Conservation (phyloP, 2,113 vertebrate genomes). For the Parotia lawesii region DNA sequence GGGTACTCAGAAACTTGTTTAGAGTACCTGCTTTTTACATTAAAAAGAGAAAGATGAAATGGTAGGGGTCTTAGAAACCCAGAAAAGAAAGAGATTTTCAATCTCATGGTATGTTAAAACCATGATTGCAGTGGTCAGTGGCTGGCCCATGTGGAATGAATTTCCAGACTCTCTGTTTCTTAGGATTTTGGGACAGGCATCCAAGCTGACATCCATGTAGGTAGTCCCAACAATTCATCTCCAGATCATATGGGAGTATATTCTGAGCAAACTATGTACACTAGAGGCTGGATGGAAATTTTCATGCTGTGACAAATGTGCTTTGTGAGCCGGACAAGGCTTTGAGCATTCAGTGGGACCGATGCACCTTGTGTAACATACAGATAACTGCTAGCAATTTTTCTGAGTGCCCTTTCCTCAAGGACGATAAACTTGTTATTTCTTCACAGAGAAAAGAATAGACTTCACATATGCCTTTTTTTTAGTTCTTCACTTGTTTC, state of each 20-base stretch:
- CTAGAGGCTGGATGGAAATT: neutral
- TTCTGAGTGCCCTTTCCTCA: constrained; percentile 13
- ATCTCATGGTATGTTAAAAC: neutral
- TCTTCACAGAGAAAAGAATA: neutral
- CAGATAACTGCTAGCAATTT: neutral
- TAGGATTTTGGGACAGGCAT: neutral
- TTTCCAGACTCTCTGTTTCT: neutral
- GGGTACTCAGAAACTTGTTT: neutral
- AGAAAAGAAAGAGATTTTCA: neutral
- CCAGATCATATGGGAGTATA: neutral
- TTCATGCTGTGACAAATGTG: neutral
- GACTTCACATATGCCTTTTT: neutral
- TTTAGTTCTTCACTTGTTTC: neutral
- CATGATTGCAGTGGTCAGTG: neutral
- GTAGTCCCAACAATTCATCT: neutral
- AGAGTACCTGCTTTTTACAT: neutral
- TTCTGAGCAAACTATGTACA: neutral
- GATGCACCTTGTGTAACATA: neutral
- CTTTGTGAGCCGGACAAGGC: neutral
- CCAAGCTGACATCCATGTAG: neutral
- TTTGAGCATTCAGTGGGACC: neutral
- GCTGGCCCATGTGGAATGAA: neutral
- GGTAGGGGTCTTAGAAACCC: neutral
- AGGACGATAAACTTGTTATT: neutral
- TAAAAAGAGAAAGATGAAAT: neutral